A percentile compares a stretch with the other conserved stretches of the same genome.
These are phyloP conservation scores for Drosophila anomalata DNA, from an alignment of 2,888 invertebrate species.

Conservation along the genomic window DNA sequence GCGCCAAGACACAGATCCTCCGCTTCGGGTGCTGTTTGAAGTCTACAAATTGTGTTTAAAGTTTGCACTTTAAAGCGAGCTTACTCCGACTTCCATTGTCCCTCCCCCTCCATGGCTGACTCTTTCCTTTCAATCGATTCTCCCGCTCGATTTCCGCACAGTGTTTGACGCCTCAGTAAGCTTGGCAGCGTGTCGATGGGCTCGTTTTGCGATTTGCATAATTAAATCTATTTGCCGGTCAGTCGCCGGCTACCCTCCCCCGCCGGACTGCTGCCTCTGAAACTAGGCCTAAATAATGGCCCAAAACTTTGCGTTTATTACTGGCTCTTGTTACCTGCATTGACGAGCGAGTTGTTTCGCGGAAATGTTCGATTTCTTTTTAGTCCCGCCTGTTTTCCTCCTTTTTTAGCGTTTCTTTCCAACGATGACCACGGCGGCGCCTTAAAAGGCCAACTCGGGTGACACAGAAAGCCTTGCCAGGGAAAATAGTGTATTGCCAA, in stretches of 20 bases:
- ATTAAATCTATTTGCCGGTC: constrained; percentile 65
- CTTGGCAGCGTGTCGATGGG: constrained; percentile 48
- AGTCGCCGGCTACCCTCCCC: constrained; percentile 27
- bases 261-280: not conserved
- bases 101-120: not conserved
- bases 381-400: constrained; percentile 15
- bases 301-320: constrained; percentile 31
- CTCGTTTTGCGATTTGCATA: constrained; percentile 62
- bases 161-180: constrained; percentile 64
- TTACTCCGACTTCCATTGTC: not conserved
- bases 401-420: not conserved
- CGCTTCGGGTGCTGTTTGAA: constrained; percentile 51
- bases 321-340: constrained; percentile 41
- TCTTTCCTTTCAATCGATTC: constrained; percentile 42
- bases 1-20: constrained; percentile 44
- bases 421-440: constrained; percentile 22
- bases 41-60: constrained; percentile 60
- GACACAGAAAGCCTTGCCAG: constrained; percentile 56
- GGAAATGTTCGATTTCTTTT: constrained; percentile 32
- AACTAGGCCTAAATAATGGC: constrained; percentile 44
- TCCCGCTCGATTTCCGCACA: constrained; percentile 68
- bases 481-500: constrained; percentile 54
- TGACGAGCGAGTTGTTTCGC: constrained; percentile 42
- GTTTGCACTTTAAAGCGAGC: constrained; percentile 1
- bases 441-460: constrained; percentile 43